These are phyloP conservation scores for Tauraco hartlaubi DNA, from an alignment of 2,797 vertebrate species.

Conservation along the genomic window DNA sequence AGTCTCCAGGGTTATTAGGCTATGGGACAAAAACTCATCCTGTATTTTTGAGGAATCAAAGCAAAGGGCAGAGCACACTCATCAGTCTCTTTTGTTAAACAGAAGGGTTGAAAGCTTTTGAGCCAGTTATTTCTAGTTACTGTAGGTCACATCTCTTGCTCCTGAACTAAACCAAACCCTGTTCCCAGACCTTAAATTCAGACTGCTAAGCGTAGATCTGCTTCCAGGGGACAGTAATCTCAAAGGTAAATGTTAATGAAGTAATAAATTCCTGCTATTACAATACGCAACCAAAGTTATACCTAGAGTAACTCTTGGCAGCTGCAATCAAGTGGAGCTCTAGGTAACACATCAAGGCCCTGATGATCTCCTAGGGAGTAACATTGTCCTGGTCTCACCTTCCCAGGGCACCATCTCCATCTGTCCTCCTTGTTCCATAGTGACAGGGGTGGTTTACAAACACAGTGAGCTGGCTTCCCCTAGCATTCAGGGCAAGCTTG, in stretches of 20 bases:
- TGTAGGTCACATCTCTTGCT: neutral
- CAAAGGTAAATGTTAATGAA: neutral
- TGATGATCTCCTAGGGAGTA: neutral
- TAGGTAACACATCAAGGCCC: fast-evolving
- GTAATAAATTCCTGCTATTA: neutral
- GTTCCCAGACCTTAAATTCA: neutral
- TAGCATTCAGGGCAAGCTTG: neutral
- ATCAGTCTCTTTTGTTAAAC: neutral
- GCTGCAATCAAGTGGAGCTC: neutral
- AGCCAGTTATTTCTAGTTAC: neutral
- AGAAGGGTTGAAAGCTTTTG: neutral
- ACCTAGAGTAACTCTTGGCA: neutral
- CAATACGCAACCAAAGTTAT: neutral
- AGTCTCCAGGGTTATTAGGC: neutral
- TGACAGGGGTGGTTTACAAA: neutral
- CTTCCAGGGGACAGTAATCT: neutral
- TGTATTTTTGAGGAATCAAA: neutral
- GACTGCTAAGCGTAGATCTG: neutral
- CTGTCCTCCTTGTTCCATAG: neutral
- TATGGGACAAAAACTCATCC: neutral
- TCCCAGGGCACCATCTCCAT: neutral
- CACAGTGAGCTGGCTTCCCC: neutral
- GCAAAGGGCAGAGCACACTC: neutral
- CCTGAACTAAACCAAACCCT: neutral
- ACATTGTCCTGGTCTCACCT: neutral